Percentiles rank a stretch among this genome's conserved stretches.
phyloP scores from a whole-genome alignment of 2,888 invertebrate genomes.

The Lasioglossum villosulum region DNA sequence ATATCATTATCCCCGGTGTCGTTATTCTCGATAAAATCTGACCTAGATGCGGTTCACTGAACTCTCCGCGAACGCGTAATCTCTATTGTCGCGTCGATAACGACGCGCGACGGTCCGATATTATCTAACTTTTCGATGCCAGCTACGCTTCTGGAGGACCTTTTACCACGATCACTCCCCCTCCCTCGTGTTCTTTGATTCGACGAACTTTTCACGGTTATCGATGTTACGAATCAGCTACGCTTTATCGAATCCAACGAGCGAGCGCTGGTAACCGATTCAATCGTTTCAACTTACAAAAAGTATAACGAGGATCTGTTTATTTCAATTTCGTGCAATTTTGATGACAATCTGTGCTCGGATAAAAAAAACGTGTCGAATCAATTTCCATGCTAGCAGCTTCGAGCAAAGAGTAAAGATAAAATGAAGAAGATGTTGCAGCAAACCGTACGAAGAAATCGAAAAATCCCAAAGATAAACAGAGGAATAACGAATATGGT shows the following conservation, averaged over 20 bases:
- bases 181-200: not conserved
- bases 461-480: not conserved
- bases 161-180: not conserved
- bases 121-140: slow-evolving; percentile 42
- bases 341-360: too few relatives aligned
- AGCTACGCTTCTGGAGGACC: not conserved
- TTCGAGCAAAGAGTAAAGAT: too few relatives aligned
- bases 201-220: not conserved
- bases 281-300: too few relatives aligned
- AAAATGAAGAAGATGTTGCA: too few relatives aligned
- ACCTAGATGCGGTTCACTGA: slow-evolving; percentile 62
- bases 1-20: slow-evolving; percentile 47
- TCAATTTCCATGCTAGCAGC: too few relatives aligned
- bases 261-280: too few relatives aligned
- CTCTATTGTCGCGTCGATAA: slow-evolving; percentile 55
- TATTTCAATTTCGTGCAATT: too few relatives aligned
- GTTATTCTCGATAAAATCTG: slow-evolving; percentile 62
- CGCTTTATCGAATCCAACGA: not conserved
- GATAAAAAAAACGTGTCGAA: too few relatives aligned
- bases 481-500: not conserved
- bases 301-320: too few relatives aligned
- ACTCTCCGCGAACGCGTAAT: slow-evolving; percentile 45
- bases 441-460: too few relatives aligned
- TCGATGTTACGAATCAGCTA: not conserved
- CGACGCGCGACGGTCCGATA: slow-evolving; percentile 34